Percentiles rank a stretch among this genome's conserved stretches.
These are phyloP conservation scores for Potamilus streckersoni DNA, from an alignment of 1,140 invertebrate genomes.

Conservation along the genomic window DNA sequence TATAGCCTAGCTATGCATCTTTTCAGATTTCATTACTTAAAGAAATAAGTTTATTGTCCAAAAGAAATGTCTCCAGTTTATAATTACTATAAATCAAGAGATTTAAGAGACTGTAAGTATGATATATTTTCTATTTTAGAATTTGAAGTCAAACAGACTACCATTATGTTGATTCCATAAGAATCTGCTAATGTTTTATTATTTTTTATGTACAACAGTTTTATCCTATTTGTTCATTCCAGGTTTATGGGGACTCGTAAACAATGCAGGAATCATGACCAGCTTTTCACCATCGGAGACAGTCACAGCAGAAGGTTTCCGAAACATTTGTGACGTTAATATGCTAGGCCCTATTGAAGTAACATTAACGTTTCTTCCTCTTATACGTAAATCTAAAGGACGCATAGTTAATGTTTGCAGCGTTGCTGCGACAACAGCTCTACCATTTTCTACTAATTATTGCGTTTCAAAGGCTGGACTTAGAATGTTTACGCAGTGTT, in stretches of 20 bases:
- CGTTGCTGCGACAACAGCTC: slow-evolving; percentile 14
- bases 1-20: no score
- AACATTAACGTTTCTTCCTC: slow-evolving; percentile 43
- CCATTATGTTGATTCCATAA: no score
- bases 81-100: no score
- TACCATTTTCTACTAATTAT: slow-evolving; percentile 13
- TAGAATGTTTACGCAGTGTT: slow-evolving; percentile 15
- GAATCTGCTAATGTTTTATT: no score
- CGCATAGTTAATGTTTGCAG: slow-evolving; percentile 49
- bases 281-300: slow-evolving; percentile 27
- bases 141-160: no score
- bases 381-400: slow-evolving; percentile 38
- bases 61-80: no score
- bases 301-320: slow-evolving; percentile 35
- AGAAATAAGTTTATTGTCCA: no score
- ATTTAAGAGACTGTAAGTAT: no score
- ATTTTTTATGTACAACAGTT: no score
- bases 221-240: background rate
- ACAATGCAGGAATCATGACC: slow-evolving; percentile 49
- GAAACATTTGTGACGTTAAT: slow-evolving; percentile 34
- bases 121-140: no score
- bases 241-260: slow-evolving; percentile 58
- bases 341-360: slow-evolving; percentile 41
- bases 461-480: slow-evolving; percentile 18
- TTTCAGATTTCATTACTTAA: no score